A percentile compares a stretch with the other conserved stretches of the same genome.
These are phyloP conservation scores for Tympanoctomys barrerae DNA, from an alignment of 2,797 vertebrate species.

Conservation along the genomic window DNA sequence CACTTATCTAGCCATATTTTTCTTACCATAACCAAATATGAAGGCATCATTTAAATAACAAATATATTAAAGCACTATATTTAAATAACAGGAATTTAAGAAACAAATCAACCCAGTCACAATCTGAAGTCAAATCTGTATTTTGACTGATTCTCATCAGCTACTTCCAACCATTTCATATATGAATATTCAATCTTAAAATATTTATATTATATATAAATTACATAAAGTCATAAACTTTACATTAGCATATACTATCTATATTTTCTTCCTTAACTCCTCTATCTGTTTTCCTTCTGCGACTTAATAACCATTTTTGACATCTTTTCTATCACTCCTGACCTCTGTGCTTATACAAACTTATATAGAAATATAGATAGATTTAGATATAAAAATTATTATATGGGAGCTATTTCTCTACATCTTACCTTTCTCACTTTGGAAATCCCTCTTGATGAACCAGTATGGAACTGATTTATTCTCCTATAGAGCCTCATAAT, in stretches of 20 bases:
- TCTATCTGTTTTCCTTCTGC: not conserved
- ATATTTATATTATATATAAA: not conserved
- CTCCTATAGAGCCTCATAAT: not conserved
- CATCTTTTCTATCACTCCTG: not conserved
- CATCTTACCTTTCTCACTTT: not conserved
- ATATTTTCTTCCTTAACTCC: not conserved
- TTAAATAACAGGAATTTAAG: not conserved
- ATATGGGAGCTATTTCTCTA: not conserved
- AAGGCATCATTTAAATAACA: constrained; percentile 12
- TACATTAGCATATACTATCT: not conserved
- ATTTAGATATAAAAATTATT: not conserved
- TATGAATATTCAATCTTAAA: not conserved
- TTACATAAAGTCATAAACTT: not conserved
- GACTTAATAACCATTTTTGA: not conserved
- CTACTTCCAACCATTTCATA: not conserved
- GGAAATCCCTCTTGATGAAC: not conserved
- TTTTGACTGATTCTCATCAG: not conserved
- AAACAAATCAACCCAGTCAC: not conserved
- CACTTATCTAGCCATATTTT: not conserved
- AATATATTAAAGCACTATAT: not conserved
- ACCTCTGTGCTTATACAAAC: not conserved
- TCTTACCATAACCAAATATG: not conserved
- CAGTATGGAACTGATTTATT: not conserved
- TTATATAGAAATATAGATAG: not conserved
- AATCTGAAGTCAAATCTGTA: not conserved